Conservation (phyloP, 2,888 invertebrate species). For the Himalopsyche japonica region DNA sequence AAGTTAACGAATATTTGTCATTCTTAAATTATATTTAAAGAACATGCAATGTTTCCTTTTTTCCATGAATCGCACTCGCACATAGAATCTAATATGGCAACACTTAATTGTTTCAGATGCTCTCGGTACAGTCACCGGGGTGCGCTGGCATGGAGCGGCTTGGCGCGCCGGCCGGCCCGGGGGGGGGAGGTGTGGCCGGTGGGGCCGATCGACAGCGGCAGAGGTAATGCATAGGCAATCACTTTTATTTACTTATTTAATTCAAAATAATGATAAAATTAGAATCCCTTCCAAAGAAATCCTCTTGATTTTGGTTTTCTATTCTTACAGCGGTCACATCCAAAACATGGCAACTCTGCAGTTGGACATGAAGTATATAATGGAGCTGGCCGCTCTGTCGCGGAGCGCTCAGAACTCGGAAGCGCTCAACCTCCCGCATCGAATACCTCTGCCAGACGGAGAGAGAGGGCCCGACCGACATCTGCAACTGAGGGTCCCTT, state of each 20-base stretch:
- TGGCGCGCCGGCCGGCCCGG: conserved; percentile 64
- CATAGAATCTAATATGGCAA: too few relatives aligned
- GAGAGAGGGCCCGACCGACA: conserved; percentile 67
- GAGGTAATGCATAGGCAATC: conserved; percentile 36
- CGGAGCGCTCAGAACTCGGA: conserved; percentile 58
- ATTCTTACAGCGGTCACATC: conserved; percentile 27
- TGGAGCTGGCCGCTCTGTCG: conserved; percentile 59
- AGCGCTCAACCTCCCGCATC: conserved; percentile 63
- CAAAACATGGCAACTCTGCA: conserved; percentile 19
- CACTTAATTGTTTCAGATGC: conserved; percentile 66
- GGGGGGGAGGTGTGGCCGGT: conserved; percentile 65
- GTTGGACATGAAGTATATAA: conserved; percentile 40
- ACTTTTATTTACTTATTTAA: too few relatives aligned
- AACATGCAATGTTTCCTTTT: too few relatives aligned
- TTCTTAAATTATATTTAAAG: too few relatives aligned
- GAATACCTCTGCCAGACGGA: conserved; percentile 68
- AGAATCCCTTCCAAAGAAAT: too few relatives aligned
- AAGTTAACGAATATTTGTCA: too few relatives aligned
- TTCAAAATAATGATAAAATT: too few relatives aligned
- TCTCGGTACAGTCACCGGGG: conserved; percentile 74
- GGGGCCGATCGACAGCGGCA: conserved; percentile 50
- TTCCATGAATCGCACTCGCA: too few relatives aligned
- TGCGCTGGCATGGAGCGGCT: conserved; percentile 75
- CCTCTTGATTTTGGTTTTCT: not conserved
- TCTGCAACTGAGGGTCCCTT: conserved; percentile 65